Evolutionary conservation across 2,888 invertebrate species (phyloP), one percentile per base, ranked within the genome.

Genomic region (Parnassius apollo): DNA sequence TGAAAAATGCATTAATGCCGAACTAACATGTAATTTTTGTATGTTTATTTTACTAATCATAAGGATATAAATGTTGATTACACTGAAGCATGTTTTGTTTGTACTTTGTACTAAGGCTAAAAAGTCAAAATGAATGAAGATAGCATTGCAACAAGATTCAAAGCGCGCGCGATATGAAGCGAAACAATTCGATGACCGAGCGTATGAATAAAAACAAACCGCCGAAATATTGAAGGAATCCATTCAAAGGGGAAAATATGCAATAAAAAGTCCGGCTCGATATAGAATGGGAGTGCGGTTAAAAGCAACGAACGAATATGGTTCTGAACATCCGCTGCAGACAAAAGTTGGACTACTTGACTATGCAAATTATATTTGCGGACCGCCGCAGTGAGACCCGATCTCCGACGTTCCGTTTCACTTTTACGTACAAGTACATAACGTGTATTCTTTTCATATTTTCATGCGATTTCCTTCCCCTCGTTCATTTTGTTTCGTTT

Each of bases 331-430:
- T 88, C 89, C 87, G 89, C 77, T 83, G 85, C 90, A 90, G 88
- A 90, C 91, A 88, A 90, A 90, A 87, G 88, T 91, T 86, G 75
- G 86, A 82, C 89, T 91, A 92, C 89, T 92, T 91, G 91, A 80
- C 89, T 91, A 92, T 92, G 92, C 92, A 92, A 92, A 92, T 92
- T 92, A 91, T 91, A 92, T 92, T 92, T 92, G 91, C 92, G 85
- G 91, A 92, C 92, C 85, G 85, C 85, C 83, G 81, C 84, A 84
- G 80, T 80, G 85, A 83, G 87, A 85, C 85, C 82, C 88, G 89
- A 91, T 91, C 90, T 86, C 85, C 85, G 79, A 83, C 88, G 81
- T 90, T 91, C 82, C 92, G 85, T 92, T 92, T 89, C 89, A 87
- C 88, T 88, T 87, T 80, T 86, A 81, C 83, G 82, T 86, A 83